Evolutionary conservation across 2,888 invertebrate species (phyloP), one percentile per base, ranked within the genome.

Genomic region (Nemotelus nigrinus): DNA sequence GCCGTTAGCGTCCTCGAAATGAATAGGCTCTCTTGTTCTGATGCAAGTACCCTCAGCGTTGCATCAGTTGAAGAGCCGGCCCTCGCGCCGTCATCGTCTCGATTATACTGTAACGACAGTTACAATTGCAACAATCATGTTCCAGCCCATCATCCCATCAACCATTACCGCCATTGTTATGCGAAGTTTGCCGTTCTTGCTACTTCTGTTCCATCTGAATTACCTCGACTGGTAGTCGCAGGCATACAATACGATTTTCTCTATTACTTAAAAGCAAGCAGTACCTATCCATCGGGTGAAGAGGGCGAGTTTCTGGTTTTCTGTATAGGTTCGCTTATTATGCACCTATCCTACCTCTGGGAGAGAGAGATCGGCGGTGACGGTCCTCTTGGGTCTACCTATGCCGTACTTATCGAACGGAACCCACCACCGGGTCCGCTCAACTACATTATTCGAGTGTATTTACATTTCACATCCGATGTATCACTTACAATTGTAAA

Each of bases 401-500:
- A 57, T 57, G 57, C 25, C 39, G 63, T 41, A 63, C 63, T 10
- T 10, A 63, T 43, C 1, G n/a, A 25, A 25, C 25, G 25, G 25
- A 25, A 25, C 25, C 63, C 63, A 63, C 63, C 43, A 43, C 68
- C 53, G 60, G 8, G 6, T 6, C 39, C n/a, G 60, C 60, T 60
- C 47, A 47, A 47, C 65, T 1, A 4, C 45, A 44, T 7, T 47
- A 25, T 72, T 4, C 50, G 3, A 50, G 60, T 60, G 64, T 78
- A 75, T 68, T 79, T 77, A 79, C 78, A 78, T 78, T 79, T 79
- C 70, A 77, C 77, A 77, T 79, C 68, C 78, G 78, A 78, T 78
- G 78, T 80, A 81, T 81, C 80, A 80, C 77, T 82, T 82, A 81
- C 82, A 80, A 75, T 79, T 79, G 80, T 81, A 81, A 81, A 81